These are phyloP conservation scores for Otolemur crassicaudatus DNA, from an alignment of 2,797 vertebrate genomes.

Conservation along the genomic window DNA sequence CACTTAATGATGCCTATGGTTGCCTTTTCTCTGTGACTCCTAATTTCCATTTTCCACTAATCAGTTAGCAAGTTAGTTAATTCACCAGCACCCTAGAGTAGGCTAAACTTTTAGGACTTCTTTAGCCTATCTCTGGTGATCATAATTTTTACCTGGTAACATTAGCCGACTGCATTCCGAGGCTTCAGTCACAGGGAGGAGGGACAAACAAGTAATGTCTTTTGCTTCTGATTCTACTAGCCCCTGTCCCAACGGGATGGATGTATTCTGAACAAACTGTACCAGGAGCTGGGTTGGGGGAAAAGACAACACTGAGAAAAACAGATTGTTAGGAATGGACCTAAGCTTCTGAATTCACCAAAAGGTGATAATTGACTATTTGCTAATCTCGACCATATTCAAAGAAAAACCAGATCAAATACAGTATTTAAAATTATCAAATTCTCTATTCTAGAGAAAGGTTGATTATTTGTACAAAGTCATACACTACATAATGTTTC, in stretches of 20 bases:
- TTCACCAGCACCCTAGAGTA: background rate
- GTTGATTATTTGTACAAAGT: conserved; percentile 12
- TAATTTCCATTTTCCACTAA: conserved; percentile 25
- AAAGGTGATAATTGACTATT: conserved; percentile 31
- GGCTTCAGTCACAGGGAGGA: conserved; percentile 92
- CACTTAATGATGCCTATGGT: background rate
- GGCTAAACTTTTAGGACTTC: background rate
- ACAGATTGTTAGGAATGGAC: conserved; percentile 38
- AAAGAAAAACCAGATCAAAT: conserved; percentile 58
- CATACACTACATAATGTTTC: background rate
- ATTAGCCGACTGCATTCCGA: conserved; percentile 95
- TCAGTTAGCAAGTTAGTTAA: conserved; percentile 37
- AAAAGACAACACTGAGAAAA: conserved; percentile 73
- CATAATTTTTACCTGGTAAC: conserved; percentile 92
- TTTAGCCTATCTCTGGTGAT: conserved; percentile 14
- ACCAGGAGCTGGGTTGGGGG: conserved; percentile 94
- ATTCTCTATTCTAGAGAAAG: conserved; percentile 49
- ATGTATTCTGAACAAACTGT: conserved; percentile 99
- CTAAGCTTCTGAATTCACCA: conserved; percentile 48
- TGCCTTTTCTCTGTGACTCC: conserved; percentile 39
- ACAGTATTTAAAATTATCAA: conserved; percentile 44
- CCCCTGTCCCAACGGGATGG: conserved; percentile 96
- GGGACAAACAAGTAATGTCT: conserved; percentile 93
- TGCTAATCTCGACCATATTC: conserved; percentile 21
- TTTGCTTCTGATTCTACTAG: conserved; percentile 95